A percentile compares a stretch with the other conserved stretches of the same genome.
These are phyloP conservation scores for Synergus itoensis DNA, from an alignment of 2,888 invertebrate species.

Conservation along the genomic window DNA sequence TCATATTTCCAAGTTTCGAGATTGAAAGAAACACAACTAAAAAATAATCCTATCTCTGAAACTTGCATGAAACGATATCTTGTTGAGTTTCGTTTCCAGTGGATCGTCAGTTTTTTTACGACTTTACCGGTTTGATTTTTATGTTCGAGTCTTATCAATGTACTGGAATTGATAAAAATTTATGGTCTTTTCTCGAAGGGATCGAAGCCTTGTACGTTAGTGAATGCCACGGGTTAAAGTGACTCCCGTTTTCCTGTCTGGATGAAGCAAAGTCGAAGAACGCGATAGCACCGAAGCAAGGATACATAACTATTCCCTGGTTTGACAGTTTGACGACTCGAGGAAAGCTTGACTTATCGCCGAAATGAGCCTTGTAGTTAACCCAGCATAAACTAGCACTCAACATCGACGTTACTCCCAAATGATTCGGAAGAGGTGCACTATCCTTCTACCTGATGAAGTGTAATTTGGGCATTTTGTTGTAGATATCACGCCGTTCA, in stretches of 20 bases:
- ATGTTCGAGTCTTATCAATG: constrained; percentile 23
- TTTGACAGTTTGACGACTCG: constrained; percentile 62
- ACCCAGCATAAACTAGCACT: constrained; percentile 62
- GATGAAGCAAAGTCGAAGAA: constrained; percentile 7
- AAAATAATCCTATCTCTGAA: neutral
- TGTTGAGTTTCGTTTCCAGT: neutral
- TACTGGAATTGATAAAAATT: constrained; percentile 39
- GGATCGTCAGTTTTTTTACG: constrained; percentile 22
- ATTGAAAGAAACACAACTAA: neutral
- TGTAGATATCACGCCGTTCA: neutral
- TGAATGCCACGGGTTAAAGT: constrained; percentile 16
- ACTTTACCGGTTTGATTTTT: constrained; percentile 29
- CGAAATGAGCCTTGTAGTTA: constrained; percentile 55
- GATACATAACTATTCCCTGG: constrained; percentile 34
- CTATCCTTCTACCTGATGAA: constrained; percentile 1
- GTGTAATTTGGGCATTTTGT: neutral
- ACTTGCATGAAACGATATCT: neutral
- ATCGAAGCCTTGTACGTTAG: neutral
- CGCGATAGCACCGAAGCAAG: neutral
- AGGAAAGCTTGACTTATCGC: constrained; percentile 64
- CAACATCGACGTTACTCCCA: constrained; percentile 56
- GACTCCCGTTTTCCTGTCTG: constrained; percentile 22
- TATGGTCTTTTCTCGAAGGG: neutral
- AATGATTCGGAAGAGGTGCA: constrained; percentile 31
- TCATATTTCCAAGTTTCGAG: no score